Evolutionary conservation across 2,888 invertebrate species (phyloP), one percentile per base, ranked within the genome.

Genomic region (Eutolmus rufibarbis): DNA sequence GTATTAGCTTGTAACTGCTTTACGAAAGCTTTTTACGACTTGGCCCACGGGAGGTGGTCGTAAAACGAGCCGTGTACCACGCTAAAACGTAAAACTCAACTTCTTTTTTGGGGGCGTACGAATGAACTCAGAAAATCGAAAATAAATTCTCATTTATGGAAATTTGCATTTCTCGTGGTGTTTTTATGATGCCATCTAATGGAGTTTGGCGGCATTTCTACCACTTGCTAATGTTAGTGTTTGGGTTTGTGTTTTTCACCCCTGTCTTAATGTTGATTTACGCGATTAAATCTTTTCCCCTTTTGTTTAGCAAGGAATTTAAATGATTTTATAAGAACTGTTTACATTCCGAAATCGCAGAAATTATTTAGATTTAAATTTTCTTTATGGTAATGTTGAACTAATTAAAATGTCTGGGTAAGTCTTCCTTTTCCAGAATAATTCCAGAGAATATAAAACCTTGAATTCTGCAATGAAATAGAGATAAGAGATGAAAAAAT

Each of bases 111-210:
- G 19, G 19, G 78, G 43, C 5, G 66, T 40, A 43, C n/a, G 43
- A 78, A 78, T n/a, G 78, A 78, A 43, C 14, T 23, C 19, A 46
- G 78, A 40, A 78, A 78, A 40, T 78, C 78, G 79, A 51, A 87
- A 87, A 87, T 87, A 87, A 87, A 87, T 87, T 87, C 79, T 77
- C 87, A 87, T 87, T 86, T 87, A 56, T 66, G 79, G 74, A 87
- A 87, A 87, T 86, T 87, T 87, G 57, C 77, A 86, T 87, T 85
- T 86, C 86, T 87, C 79, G 87, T 31, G 46, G 87, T 40, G 86
- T 66, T 79, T 87, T 87, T 87, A 87, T 79, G 87, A 87, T 79
- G 79, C 51, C 81, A 46, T 82, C 86, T 87, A 87, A 87, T 87
- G 86, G 57, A 78, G 74, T 86, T 66, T 87, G 31, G 86, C 16